Conservation (phyloP, 2,888 invertebrate species). For the Cheiracanthium punctorium region DNA sequence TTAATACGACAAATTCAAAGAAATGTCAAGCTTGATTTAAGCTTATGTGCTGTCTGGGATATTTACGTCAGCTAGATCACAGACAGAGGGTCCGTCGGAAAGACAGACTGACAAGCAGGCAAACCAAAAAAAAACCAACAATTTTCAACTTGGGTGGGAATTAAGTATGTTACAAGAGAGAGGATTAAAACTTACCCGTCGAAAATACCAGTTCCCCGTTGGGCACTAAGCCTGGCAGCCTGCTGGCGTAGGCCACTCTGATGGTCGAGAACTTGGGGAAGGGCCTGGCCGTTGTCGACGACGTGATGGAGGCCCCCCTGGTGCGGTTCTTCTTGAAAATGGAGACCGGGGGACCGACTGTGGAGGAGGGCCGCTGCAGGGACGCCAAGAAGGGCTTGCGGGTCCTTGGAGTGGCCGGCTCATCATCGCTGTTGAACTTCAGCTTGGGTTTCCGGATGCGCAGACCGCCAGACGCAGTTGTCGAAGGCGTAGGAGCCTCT, state of each 20-base stretch:
- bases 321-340: slow-evolving; percentile 46
- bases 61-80: too few relatives aligned
- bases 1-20: too few relatives aligned
- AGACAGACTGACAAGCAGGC: too few relatives aligned
- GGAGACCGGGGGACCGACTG: slow-evolving; percentile 34
- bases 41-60: too few relatives aligned
- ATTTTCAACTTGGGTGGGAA: too few relatives aligned
- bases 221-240: slow-evolving; percentile 5
- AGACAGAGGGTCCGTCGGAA: too few relatives aligned
- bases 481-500: background rate
- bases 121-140: too few relatives aligned
- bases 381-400: slow-evolving; percentile 2
- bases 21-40: too few relatives aligned
- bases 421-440: background rate
- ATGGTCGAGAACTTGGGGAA: slow-evolving; percentile 17
- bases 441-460: slow-evolving; percentile 39
- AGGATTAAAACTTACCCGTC: slow-evolving; percentile 11
- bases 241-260: slow-evolving; percentile 32
- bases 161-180: background rate
- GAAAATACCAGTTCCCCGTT: slow-evolving; percentile 20
- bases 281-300: slow-evolving; percentile 42
- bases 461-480: background rate
- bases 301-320: slow-evolving; percentile 30
- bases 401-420: background rate
- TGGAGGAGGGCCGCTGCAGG: background rate